Percentiles rank a stretch among this genome's conserved stretches.
Evolutionary conservation across 2,888 invertebrate species (phyloP).

Genomic region (Ctena decussata): DNA sequence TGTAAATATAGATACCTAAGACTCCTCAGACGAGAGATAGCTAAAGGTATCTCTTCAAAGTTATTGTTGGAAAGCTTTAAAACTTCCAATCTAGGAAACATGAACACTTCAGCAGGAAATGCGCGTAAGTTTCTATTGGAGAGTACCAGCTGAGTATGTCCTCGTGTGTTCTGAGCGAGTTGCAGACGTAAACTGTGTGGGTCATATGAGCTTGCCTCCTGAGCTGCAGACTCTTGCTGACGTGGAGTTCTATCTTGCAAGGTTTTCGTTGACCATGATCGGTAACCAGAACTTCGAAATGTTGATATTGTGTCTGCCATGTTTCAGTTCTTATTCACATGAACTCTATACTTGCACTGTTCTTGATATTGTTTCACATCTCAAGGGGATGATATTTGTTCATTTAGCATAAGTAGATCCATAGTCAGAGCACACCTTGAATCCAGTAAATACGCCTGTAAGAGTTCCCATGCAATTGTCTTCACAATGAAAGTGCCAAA

Average conservation of each 20-base stretch:
- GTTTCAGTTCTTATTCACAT: too few species aligned
- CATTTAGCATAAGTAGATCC: too few species aligned
- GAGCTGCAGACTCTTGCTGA: neutral
- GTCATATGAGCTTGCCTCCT: conserved; percentile 11
- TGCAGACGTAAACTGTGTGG: conserved; percentile 54
- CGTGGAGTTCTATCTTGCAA: conserved; percentile 6
- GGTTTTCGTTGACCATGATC: conserved; percentile 55
- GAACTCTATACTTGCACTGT: too few species aligned
- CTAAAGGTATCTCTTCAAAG: conserved; percentile 77
- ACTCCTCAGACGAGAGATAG: conserved; percentile 77
- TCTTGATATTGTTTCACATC: too few species aligned
- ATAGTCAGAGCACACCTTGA: too few species aligned
- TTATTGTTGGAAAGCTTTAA: conserved; percentile 80
- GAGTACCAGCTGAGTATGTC: conserved; percentile 79
- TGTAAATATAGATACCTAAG: conserved; percentile 78
- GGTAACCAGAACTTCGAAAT: conserved; percentile 58
- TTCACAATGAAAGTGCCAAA: too few species aligned
- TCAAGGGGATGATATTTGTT: too few species aligned
- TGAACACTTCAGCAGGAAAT: conserved; percentile 79
- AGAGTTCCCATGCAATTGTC: too few species aligned
- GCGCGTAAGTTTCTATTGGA: conserved; percentile 66
- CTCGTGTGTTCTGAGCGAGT: conserved; percentile 67
- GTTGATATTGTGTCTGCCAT: conserved; percentile 41
- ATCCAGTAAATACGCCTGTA: too few species aligned
- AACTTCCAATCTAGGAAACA: conserved; percentile 79